Base-by-base conservation (phyloP, 2,113 vertebrate species). In the Pachyramphus minor region DNA sequence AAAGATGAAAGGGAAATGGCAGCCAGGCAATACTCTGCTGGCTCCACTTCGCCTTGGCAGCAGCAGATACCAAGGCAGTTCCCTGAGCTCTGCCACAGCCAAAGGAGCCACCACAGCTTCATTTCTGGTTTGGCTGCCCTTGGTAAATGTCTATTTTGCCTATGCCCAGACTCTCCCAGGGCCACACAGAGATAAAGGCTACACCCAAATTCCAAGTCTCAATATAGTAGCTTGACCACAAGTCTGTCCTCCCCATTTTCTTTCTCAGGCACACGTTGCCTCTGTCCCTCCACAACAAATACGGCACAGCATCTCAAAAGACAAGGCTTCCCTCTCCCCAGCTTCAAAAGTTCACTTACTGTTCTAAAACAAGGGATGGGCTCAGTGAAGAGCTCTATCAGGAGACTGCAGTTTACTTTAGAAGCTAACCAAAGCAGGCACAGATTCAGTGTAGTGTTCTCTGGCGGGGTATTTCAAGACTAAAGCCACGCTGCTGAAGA, bases 191-290 rank as follows among this genome's bases (percentile, higher is more conserved):
- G n/a, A 20, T 44, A 21, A 53, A 93, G 83, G 66, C 74, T 95
- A 93, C 84, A 76, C 59, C 74, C 81, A 77, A 11, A 94, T 90
- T 90, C 73, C 84, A 67, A 76, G 62, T 60, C 89, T 89, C 81
- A 47, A 24, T 89, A 87, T 84, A 95, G 87, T 8, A 96, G 71
- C 72, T 85, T 62, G 93, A 89, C 89, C 81, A 58, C 84, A 83
- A 87, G 62, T 44, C 62, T 35, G 41, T 60, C 59, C 75, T 87
- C 39, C n/a, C 37, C 69, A 50, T 76, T 45, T 87, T 67, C 42
- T 75, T 89, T 89, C 77, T 87, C 58, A 73, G 67, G 71, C 30
- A 0, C 24, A 9, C 15, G 14, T 39, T 67, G 44, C 31, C 37
- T 89, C 74, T 69, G 62, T 18, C 33, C 41, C 62, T 68, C 24